A percentile compares a stretch with the other conserved stretches of the same genome.
Conservation (phyloP, 2,113 vertebrate genomes). For the Urocitellus parryii region DNA sequence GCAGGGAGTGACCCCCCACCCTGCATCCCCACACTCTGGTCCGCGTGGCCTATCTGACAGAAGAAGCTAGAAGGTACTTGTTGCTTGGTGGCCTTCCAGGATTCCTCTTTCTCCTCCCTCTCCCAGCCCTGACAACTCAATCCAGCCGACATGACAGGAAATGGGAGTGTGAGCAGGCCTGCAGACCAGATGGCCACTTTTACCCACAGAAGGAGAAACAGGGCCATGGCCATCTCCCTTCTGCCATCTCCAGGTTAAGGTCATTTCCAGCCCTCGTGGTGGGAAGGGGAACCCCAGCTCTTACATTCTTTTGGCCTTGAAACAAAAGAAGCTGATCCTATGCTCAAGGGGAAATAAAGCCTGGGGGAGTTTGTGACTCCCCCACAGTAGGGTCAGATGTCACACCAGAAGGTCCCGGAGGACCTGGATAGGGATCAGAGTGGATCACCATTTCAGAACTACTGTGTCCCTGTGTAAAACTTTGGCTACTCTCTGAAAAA, state of each 20-base stretch:
- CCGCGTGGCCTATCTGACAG: conserved; percentile 61
- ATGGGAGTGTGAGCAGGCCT: neutral
- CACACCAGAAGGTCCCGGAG: neutral
- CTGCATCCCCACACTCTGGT: neutral
- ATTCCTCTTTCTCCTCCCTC: conserved; percentile 41
- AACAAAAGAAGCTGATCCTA: neutral
- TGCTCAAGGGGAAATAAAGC: neutral
- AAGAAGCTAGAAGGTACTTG: conserved; percentile 75
- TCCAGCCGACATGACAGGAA: conserved; percentile 73
- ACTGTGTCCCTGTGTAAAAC: neutral
- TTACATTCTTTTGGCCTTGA: neutral
- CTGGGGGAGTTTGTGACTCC: neutral
- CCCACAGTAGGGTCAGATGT: neutral
- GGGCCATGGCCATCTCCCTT: neutral
- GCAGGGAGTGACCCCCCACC: neutral
- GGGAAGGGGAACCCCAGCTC: neutral
- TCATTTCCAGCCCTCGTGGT: neutral
- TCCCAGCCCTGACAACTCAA: conserved; percentile 75
- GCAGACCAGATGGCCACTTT: neutral
- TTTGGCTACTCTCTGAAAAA: conserved; percentile 19
- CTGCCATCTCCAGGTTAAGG: neutral
- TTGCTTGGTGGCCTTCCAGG: conserved; percentile 76
- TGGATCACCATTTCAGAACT: neutral
- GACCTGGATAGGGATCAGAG: neutral
- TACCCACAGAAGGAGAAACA: neutral